Base-by-base conservation (phyloP, 2,113 vertebrate species). In the Cavia aperea region DNA sequence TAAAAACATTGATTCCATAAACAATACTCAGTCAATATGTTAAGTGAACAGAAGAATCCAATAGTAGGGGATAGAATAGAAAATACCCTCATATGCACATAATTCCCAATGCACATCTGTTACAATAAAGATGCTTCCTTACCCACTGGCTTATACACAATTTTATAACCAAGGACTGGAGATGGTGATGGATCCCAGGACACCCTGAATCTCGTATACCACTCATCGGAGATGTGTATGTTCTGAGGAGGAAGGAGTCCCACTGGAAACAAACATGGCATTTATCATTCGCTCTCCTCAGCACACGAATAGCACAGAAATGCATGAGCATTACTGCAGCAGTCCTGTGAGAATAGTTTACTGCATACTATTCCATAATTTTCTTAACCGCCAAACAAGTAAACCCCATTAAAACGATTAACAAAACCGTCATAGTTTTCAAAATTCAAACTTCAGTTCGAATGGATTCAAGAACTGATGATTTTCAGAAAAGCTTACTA, bases 161-260 rank as follows among this genome's bases (percentile, higher is more conserved):
- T 98, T 95, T 98, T 98, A 97, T 99, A 99, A 10, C 99, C 99
- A 95, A 99, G 98, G 89, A 99, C 98, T 0, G 99, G 99, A 75
- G 98, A 98, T 0, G 98, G 93, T 62, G 98, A 98, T 39, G 98
- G 98, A 95, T 99, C 99, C 99, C 99, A 99, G 95, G 98, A 98
- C 89, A 99, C 99, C 66, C 99, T 97, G 98, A 99, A 99, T 24
- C 99, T 97, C 6, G 99, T 99, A 95, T 99, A 99, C 99, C 99
- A 99, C 96, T 99, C 99, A n/a, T 99, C 99, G 10, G 98, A 99
- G 89, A 99, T 97, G 1, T 98, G 98, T 43, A 99, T 98, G 97
- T 99, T 99, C 96, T 98, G 98, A 95, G 99, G 99, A 81, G 98
- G 98, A 97, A 99, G 96, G 68, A 99, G 96, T 46, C 98, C 99